These are phyloP conservation scores for Manacus vitellinus DNA, from an alignment of 2,113 vertebrate species.

Conservation along the genomic window DNA sequence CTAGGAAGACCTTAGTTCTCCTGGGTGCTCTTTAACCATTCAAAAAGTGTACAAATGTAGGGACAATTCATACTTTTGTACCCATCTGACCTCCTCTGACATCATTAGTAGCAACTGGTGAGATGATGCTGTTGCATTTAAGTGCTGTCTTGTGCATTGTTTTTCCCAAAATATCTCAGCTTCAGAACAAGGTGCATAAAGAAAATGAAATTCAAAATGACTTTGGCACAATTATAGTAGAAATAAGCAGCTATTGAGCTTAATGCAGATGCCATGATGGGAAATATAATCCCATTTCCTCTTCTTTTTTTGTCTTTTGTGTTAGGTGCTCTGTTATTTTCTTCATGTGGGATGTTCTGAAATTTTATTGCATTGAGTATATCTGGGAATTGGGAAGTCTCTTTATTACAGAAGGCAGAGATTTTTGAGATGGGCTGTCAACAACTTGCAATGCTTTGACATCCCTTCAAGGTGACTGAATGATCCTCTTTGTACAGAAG, in stretches of 20 bases:
- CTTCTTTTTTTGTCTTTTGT: neutral
- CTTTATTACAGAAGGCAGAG: constrained; percentile 17
- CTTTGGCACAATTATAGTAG: constrained; percentile 6
- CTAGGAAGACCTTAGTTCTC: neutral
- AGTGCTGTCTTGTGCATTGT: constrained; percentile 20
- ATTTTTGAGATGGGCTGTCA: constrained; percentile 22
- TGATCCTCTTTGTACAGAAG: neutral
- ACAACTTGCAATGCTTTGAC: neutral
- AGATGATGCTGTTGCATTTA: neutral
- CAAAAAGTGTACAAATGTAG: neutral
- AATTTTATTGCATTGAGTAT: constrained; percentile 11
- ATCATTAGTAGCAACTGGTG: constrained; percentile 1
- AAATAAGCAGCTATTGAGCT: constrained; percentile 5
- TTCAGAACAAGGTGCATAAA: constrained; percentile 15
- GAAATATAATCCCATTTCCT: neutral
- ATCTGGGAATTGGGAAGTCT: constrained; percentile 3
- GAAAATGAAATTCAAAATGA: neutral
- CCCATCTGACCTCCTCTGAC: constrained; percentile 8
- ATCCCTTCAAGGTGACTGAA: constrained; percentile 11
- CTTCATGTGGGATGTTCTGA: neutral
- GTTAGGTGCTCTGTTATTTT: neutral
- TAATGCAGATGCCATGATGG: constrained; percentile 17
- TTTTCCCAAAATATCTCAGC: constrained; percentile 9
- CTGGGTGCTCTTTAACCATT: neutral
- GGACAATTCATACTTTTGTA: neutral